Percentiles rank a stretch among this genome's conserved stretches.
Conservation (phyloP, 2,113 vertebrate genomes). For the Hemiscyllium ocellatum region DNA sequence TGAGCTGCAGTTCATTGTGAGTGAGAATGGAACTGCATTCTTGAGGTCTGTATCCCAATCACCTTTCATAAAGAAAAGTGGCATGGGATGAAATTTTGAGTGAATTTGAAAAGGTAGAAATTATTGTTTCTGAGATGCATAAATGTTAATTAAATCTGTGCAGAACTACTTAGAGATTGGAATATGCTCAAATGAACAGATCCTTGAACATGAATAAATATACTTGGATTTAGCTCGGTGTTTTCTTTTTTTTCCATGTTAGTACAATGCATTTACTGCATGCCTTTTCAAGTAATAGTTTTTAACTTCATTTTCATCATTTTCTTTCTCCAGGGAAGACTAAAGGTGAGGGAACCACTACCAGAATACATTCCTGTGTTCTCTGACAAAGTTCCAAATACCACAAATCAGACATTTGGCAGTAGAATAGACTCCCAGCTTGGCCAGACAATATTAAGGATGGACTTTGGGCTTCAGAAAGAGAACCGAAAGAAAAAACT, state of each 20-base stretch:
- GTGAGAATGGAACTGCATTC: neutral
- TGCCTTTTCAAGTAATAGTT: slow-evolving; percentile 12
- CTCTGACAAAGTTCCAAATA: slow-evolving; percentile 62
- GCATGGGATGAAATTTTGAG: neutral
- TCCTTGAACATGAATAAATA: neutral
- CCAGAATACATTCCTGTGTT: slow-evolving; percentile 54
- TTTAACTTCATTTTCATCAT: neutral
- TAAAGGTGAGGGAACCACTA: slow-evolving; percentile 53
- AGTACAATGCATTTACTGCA: neutral
- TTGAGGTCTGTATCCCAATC: neutral
- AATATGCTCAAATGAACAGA: neutral
- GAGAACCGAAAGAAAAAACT: slow-evolving; percentile 54
- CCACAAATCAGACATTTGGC: slow-evolving; percentile 56
- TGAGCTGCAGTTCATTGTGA: neutral
- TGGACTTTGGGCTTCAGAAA: slow-evolving; percentile 59
- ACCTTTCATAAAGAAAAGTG: neutral
- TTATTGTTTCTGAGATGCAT: neutral
- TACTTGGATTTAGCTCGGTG: slow-evolving; percentile 24
- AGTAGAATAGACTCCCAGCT: slow-evolving; percentile 63
- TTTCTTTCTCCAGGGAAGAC: slow-evolving; percentile 55
- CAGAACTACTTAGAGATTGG: neutral
- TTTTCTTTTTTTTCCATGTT: neutral
- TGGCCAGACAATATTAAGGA: slow-evolving; percentile 57
- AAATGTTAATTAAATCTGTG: neutral
- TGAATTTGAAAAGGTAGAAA: neutral